These are phyloP conservation scores for Sandelia bainsii DNA, from an alignment of 2,797 vertebrate genomes.

Conservation along the genomic window DNA sequence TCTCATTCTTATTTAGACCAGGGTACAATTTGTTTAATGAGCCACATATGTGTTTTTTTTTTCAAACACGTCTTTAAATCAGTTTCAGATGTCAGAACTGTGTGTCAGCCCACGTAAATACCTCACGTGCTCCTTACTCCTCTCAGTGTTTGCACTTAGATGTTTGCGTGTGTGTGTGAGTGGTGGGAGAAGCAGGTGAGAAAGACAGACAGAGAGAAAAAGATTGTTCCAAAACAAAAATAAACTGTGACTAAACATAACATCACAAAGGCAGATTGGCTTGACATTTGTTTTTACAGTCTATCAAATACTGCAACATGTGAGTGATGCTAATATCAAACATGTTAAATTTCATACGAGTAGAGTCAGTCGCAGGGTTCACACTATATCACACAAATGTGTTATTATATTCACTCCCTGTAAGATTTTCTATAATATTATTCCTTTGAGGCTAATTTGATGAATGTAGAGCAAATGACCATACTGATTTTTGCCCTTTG, in stretches of 20 bases:
- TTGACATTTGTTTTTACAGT: background rate
- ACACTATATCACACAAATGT: too few relatives aligned
- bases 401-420: background rate
- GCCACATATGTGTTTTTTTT: background rate
- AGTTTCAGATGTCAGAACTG: slow-evolving; percentile 21
- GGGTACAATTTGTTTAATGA: background rate
- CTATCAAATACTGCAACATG: background rate
- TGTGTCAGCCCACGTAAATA: slow-evolving; percentile 4
- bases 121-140: too few relatives aligned
- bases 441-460: background rate
- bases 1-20: background rate
- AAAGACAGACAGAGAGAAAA: background rate
- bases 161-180: background rate
- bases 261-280: background rate
- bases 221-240: background rate
- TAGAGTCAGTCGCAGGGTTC: too few relatives aligned
- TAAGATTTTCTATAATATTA: background rate
- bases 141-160: background rate
- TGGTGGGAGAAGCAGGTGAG: background rate
- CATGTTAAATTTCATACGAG: too few relatives aligned
- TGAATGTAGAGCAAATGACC: too few relatives aligned
- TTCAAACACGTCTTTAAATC: background rate
- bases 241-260: background rate
- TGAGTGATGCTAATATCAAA: background rate
- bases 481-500: too few relatives aligned